Evolutionary conservation across 1,140 invertebrate genomes (phyloP), one percentile per base, ranked within the genome.

Genomic region (Samia ricini): DNA sequence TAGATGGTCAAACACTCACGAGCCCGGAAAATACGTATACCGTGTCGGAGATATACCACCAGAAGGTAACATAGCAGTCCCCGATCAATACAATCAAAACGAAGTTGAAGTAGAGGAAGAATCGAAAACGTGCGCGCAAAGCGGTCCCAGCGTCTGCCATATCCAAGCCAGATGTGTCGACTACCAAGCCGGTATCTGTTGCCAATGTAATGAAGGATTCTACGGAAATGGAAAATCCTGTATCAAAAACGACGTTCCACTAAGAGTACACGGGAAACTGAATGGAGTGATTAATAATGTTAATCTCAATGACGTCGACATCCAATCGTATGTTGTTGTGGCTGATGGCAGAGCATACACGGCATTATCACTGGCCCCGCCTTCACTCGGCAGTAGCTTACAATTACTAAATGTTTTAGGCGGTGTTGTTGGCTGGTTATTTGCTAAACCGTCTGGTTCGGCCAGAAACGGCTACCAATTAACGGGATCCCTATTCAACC

Each of bases 141-240:
- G 89, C 66, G 91, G 91, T 0, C 87, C 93, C 3, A 93, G 93
- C 54, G 92, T 93, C 33, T 99, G 98, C 83, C 95, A 98, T 75
- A 93, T 93, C 21, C 93, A 95, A 75, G 96, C 97, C 0, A 91
- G 92, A 50, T 99, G 98, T 81, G 85, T 95, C 2, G 97, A 99
- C 81, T 95, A 95, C 73, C 90, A 93, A 50, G 90, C 91, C 36
- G 98, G 98, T 4, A 98, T 96, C 78, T 99, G 98, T 78, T 99
- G 98, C 83, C 90, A 93, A 52, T 99, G 98, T 82, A 91, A 93
- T 19, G 77, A 92, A 0, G 94, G 94, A 23, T 97, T 92, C 81
- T 98, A 96, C 82, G 98, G 98, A 60, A 99, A 99, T 84, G 98
- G 98, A 59, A 94, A 94, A 82, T 94, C 94, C 52, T 99, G 98